phyloP scores from a whole-genome alignment of 1,140 invertebrate species.

The Lineus longissimus region DNA sequence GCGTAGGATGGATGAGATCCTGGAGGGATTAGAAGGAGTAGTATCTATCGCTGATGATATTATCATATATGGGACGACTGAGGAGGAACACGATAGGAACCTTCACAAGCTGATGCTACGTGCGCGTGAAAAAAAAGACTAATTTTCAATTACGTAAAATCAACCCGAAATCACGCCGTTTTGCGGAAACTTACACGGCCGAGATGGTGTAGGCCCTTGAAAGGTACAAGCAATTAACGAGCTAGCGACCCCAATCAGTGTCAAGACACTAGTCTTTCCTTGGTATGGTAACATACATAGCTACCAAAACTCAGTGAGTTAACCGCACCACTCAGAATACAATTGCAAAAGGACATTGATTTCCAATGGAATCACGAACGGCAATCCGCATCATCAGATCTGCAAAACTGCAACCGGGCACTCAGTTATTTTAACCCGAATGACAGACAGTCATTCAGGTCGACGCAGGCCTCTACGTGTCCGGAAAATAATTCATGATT shows the following conservation, averaged over 20 bases:
- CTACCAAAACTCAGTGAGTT: constrained; percentile 5
- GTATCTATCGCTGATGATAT: constrained; percentile 50
- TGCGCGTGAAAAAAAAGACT: constrained; percentile 18
- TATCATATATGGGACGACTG: constrained; percentile 31
- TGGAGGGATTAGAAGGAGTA: constrained; percentile 40
- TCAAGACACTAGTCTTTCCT: constrained; percentile 24
- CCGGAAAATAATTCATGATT: constrained; percentile 23
- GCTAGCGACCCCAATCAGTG: constrained; percentile 33
- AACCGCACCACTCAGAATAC: constrained; percentile 13
- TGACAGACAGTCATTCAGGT: constrained; percentile 24
- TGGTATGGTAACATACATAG: constrained; percentile 22
- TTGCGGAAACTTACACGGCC: constrained; percentile 45
- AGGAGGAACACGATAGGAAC: constrained; percentile 25
- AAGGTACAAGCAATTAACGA: constrained; percentile 42
- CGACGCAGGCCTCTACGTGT: constrained; percentile 33
- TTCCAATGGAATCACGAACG: constrained; percentile 12
- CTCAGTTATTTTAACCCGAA: constrained; percentile 29
- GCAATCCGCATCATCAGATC: constrained; percentile 10
- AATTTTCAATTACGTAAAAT: constrained; percentile 22
- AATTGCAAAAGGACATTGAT: constrained; percentile 17
- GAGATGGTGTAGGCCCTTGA: constrained; percentile 38
- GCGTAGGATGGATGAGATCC: constrained; percentile 34
- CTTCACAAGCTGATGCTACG: constrained; percentile 18
- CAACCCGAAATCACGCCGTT: constrained; percentile 36
- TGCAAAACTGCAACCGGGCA: constrained; percentile 20